phyloP scores from a whole-genome alignment of 2,888 invertebrate species.

The Silvanus unidentatus region DNA sequence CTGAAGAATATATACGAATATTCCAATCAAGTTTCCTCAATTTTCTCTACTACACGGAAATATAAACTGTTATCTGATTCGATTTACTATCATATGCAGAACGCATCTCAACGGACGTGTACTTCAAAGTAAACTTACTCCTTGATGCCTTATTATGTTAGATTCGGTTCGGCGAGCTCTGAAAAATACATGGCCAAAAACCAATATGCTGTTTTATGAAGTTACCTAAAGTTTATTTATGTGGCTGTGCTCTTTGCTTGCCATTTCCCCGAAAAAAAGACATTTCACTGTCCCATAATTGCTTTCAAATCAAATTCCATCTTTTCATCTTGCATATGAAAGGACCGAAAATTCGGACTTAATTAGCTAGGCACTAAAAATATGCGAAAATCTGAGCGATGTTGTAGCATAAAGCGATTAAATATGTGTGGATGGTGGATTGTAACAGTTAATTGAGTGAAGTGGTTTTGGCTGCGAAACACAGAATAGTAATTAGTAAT shows the following conservation, averaged over 20 bases:
- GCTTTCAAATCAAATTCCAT: neutral
- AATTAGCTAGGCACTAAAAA: too few relatives aligned
- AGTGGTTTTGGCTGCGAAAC: constrained; percentile 13
- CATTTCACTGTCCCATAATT: neutral
- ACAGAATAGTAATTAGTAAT: constrained; percentile 36
- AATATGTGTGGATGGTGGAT: neutral
- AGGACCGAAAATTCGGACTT: neutral
- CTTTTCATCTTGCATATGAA: too few relatives aligned
- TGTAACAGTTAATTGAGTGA: constrained; percentile 4
- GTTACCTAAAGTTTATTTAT: constrained; percentile 23
- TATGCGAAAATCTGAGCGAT: too few relatives aligned
- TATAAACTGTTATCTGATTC: constrained; percentile 42
- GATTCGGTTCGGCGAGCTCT: constrained; percentile 28
- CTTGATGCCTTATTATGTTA: constrained; percentile 32
- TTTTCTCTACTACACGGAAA: constrained; percentile 36
- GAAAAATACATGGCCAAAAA: constrained; percentile 29
- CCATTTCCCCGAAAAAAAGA: neutral
- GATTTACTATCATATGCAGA: constrained; percentile 44
- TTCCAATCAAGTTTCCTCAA: constrained; percentile 30
- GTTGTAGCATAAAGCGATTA: too few relatives aligned
- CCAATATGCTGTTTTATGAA: constrained; percentile 25
- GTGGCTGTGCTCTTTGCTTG: constrained; percentile 7
- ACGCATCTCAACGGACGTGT: constrained; percentile 25
- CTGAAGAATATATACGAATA: too few relatives aligned
- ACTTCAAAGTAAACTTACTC: constrained; percentile 33